Base-by-base conservation (phyloP, 2,888 invertebrate genomes). In the Dryocosmus kuriphilus region DNA sequence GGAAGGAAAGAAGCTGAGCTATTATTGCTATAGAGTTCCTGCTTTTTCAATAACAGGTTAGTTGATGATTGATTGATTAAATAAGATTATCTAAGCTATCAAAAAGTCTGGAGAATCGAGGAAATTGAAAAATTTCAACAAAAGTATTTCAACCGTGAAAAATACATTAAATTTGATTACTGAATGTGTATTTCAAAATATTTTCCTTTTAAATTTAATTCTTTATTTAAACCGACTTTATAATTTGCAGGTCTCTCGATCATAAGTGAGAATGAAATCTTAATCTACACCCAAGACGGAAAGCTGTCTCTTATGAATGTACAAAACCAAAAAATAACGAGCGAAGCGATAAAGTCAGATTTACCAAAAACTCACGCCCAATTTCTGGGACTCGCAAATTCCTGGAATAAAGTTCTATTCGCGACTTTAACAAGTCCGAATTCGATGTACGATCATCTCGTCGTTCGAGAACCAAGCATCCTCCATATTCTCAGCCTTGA, bases 371-470 rank as follows among this genome's bases (percentile, higher is more conserved):
- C 75, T 38, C 78, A 79, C 71, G 71, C 87, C 2, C 91, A 89
- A 35, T 90, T 87, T 82, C 79, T 91, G 4, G 91, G 91, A 6
- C 80, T 90, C 7, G 82, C 88, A 2, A 79, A 81, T 82, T 90
- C 91, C 1, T 79, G 76, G 41, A 91, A 86, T 76, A 81, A 81
- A 62, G 65, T 82, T 11, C 82, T 90, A 27, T 85, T 89, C 30
- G 41, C 85, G 7, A 86, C 86, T 65, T 77, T 90, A 30, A 88
- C 88, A 5, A 90, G 89, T 83, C 91, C 92, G 1, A 88, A 86
- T 74, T 80, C 79, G 7, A 81, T 85, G 24, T 90, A 90, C 77
- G 92, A 92, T 83, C 92, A 92, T 82, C 80, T 92, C 41, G 82
- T 88, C 3, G 82, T 85, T 67, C 86, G 90, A 14, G 91, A 92